phyloP scores from a whole-genome alignment of 2,113 vertebrate genomes.

The Boleophthalmus pectinirostris region DNA sequence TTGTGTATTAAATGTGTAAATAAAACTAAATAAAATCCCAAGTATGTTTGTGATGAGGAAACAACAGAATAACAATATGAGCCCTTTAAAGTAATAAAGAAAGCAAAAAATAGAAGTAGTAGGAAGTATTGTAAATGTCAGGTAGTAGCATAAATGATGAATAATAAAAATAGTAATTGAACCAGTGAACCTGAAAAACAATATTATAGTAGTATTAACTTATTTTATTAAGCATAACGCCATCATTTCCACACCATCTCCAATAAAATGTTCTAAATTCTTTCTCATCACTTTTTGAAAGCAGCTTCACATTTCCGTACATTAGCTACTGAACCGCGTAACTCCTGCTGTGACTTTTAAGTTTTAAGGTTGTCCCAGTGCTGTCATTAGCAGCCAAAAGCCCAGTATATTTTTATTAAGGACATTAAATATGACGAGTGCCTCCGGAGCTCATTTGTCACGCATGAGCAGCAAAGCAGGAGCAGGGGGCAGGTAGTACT shows the following conservation, averaged over 20 bases:
- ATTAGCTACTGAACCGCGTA: neutral
- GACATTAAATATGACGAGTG: slow-evolving; percentile 10
- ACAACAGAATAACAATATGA: no score
- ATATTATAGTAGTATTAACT: neutral
- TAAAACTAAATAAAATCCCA: no score
- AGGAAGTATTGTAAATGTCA: neutral
- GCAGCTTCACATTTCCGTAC: neutral
- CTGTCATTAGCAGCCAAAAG: neutral
- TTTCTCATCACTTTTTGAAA: neutral
- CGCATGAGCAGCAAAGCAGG: slow-evolving; percentile 23
- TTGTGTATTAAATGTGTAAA: no score
- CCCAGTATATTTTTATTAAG: neutral
- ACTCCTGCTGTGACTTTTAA: neutral
- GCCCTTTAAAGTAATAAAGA: no score
- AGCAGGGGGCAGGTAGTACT: slow-evolving; percentile 21
- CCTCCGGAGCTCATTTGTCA: slow-evolving; percentile 35
- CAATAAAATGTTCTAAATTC: neutral
- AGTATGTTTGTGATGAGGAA: no score
- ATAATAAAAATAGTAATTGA: no score
- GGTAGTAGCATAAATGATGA: no score
- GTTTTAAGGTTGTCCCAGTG: neutral
- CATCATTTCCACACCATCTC: neutral
- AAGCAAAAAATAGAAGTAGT: neutral
- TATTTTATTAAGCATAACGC: neutral
- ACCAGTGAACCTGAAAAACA: neutral